Percentiles rank a stretch among this genome's conserved stretches.
These are phyloP conservation scores for Lontra canadensis DNA, from an alignment of 2,113 vertebrate species.

Conservation along the genomic window DNA sequence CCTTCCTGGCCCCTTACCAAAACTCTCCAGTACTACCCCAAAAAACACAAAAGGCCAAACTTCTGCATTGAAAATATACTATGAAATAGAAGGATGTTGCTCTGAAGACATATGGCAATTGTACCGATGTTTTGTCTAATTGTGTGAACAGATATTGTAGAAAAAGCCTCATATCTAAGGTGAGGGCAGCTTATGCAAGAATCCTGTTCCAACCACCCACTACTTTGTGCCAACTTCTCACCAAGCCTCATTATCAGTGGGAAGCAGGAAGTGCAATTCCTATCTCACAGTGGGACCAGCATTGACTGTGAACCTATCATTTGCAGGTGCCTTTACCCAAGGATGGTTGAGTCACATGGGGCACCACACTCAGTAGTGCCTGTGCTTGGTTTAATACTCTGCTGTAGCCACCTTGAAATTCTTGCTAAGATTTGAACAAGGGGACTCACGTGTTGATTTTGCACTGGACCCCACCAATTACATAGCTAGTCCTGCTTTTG, in stretches of 20 bases:
- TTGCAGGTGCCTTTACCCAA: neutral
- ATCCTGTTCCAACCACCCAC: neutral
- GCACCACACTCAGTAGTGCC: neutral
- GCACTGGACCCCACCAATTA: neutral
- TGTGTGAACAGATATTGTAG: neutral
- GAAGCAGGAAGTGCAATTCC: neutral
- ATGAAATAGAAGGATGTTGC: neutral
- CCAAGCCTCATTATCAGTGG: neutral
- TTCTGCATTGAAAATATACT: neutral
- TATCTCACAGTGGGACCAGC: neutral
- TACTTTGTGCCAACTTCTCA: neutral
- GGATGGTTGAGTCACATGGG: too few species aligned
- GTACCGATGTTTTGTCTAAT: neutral
- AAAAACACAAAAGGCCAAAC: neutral
- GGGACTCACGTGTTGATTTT: accelerated
- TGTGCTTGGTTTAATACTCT: neutral
- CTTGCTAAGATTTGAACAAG: neutral
- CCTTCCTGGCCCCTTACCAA: neutral
- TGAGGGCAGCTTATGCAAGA: neutral
- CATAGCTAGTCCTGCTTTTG: neutral
- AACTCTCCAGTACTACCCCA: neutral
- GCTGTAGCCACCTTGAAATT: neutral
- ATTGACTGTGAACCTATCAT: neutral
- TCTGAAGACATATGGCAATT: neutral
- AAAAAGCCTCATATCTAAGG: neutral